Evolutionary conservation across 2,797 vertebrate species (phyloP).

Genomic region (Smutsia gigantea): DNA sequence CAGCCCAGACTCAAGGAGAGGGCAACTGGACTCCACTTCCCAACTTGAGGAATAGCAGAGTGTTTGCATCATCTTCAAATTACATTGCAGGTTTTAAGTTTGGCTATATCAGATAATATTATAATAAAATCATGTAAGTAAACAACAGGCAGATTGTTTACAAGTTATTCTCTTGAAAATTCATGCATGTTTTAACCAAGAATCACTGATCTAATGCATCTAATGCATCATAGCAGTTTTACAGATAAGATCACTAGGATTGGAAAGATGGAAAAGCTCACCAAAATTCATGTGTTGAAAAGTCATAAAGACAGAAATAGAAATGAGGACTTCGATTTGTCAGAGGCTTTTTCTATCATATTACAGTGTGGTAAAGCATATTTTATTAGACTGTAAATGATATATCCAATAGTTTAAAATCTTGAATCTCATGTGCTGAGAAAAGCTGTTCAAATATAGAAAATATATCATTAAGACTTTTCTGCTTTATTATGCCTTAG

Average conservation of each 20-base stretch:
- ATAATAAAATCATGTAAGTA: neutral
- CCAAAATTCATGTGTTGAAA: neutral
- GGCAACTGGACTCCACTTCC: neutral
- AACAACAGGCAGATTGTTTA: neutral
- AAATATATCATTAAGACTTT: neutral
- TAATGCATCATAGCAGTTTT: neutral
- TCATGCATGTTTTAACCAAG: neutral
- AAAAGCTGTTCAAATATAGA: neutral
- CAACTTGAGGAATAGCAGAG: neutral
- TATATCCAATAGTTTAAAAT: neutral
- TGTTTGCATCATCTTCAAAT: neutral
- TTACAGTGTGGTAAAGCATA: neutral
- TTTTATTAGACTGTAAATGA: neutral
- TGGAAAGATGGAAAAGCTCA: neutral
- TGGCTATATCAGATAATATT: neutral
- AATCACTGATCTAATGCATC: neutral
- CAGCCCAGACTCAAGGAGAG: neutral
- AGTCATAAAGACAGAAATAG: neutral
- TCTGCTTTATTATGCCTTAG: neutral
- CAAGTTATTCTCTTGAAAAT: neutral
- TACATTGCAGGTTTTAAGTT: neutral
- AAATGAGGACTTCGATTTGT: neutral
- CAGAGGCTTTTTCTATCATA: neutral
- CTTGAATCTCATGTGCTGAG: neutral
- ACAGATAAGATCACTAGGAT: neutral